phyloP scores from a whole-genome alignment of 1,140 invertebrate genomes.

The Papilio glaucus region DNA sequence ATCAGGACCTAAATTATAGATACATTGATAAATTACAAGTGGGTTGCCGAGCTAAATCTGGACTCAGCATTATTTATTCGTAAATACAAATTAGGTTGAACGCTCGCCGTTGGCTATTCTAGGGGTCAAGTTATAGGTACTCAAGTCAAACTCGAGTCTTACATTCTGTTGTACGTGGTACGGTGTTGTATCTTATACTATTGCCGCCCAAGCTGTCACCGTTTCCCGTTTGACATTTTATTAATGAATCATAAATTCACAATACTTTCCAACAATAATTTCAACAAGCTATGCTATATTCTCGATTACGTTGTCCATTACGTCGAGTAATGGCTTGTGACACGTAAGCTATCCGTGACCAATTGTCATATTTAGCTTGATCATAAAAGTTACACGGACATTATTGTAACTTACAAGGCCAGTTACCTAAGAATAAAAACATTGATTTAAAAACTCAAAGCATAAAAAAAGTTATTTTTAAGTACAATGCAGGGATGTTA shows the following conservation, averaged over 20 bases:
- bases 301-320: neutral
- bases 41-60: too few relatives aligned
- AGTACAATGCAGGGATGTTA: too few relatives aligned
- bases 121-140: too few relatives aligned
- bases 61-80: too few relatives aligned
- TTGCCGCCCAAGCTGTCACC: too few relatives aligned
- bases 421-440: slow-evolving; percentile 17
- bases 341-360: slow-evolving; percentile 9
- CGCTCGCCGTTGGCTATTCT: too few relatives aligned
- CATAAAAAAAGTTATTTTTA: neutral
- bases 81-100: too few relatives aligned
- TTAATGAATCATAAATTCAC: neutral
- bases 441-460: slow-evolving; percentile 8
- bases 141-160: too few relatives aligned
- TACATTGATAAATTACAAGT: too few relatives aligned
- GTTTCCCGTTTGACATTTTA: neutral
- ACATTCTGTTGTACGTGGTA: too few relatives aligned
- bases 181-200: too few relatives aligned
- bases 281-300: slow-evolving; percentile 12
- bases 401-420: slow-evolving; percentile 11
- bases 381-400: neutral
- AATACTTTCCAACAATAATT: neutral
- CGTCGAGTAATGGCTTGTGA: neutral
- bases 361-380: slow-evolving; percentile 19
- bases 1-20: too few relatives aligned